Base-by-base conservation (phyloP, 64 coral and sea anemone genomes). In the Stylophora pistillata region DNA sequence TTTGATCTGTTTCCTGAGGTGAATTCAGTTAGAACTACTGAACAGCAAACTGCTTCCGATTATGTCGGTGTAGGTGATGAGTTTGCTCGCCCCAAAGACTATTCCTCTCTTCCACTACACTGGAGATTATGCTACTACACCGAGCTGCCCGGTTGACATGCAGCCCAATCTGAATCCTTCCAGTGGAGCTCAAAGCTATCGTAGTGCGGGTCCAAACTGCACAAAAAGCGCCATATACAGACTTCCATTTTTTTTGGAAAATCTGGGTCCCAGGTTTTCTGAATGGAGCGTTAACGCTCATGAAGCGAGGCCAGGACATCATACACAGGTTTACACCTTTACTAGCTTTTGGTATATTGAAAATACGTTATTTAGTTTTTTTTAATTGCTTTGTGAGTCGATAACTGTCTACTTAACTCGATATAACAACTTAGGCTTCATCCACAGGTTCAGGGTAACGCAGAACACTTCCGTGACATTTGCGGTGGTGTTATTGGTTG, bases 401-500 rank as follows among this genome's bases (percentile, higher is more conserved):
- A 56, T 15, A 13, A 0, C 63, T 15, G 53, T 13, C 69, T 21
- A 56, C 70, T 57, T 12, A 56, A 15, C 7, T 59, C 4, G 1
- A 17, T 5, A 74, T 74, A 16, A 4, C 56, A 37, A 55, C 5
- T 27, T 84, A 10, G 17, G 13, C 17, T 60, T 12, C 58, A 60
- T 60, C 13, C 58, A 60, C 16, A 87, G 85, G 63, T 47, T 15
- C 85, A 87, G 55, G 85, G 85, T 14, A 53, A 17, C 10, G 34
- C 15, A 28, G 85, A 87, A 32, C 69, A 71, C 25, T 87, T 87
- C 56, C 21, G 5, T 15, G 95, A 96, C 30, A 79, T 10, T 14
- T 96, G 95, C 61, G 82, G 76, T 17, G 95, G 95, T 21, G 87
- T 79, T 13, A 72, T 89, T 15, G 78, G n/a, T 56, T 89, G 76